Evolutionary conservation across 2,113 vertebrate genomes (phyloP), one percentile per base, ranked within the genome.

Genomic region (Pandion haliaetus): DNA sequence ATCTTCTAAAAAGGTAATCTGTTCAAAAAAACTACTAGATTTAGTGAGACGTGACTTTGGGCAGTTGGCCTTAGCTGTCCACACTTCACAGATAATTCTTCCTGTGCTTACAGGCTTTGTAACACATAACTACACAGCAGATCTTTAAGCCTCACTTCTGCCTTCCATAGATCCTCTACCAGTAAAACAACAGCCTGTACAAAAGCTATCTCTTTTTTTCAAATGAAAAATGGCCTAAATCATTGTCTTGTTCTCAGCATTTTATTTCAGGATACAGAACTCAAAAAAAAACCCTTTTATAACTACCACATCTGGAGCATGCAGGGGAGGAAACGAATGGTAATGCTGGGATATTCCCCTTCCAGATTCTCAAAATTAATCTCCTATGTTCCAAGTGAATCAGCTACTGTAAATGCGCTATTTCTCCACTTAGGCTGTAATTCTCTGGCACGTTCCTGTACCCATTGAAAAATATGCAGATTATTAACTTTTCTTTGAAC

Each of bases 401-500:
- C 76, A 82, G 29, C 42, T 58, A 47, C 63, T 38, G 31, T 20
- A 86, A 71, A n/a, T 36, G 31, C 79, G 23, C 34, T 36, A n/a
- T 77, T 87, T 73, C 85, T 69, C 42, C 57, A 57, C 44, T 36
- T 40, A 42, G 17, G 45, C 34, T 89, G 20, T 66, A 72, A 86
- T 85, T 62, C 63, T 76, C 67, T 90, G 52, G 32, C 59, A 91
- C 25, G 25, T 87, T 85, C 49, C 71, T 62, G 14, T 9, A 77
- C 11, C 18, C 45, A 89, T 14, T 88, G 80, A 96, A 96, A 93
- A 96, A 89, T 44, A 86, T 29, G 34, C 52, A 93, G 70, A 83
- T 89, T 90, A 88, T 90, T 86, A 82, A 65, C 65, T 96, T 97
- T 89, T 71, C 65, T 95, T 96, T 76, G 42, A 96, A 71, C 29